A percentile compares a stretch with the other conserved stretches of the same genome.
Evolutionary conservation across 2,113 vertebrate genomes (phyloP).

Genomic region (Leucosticte australis): DNA sequence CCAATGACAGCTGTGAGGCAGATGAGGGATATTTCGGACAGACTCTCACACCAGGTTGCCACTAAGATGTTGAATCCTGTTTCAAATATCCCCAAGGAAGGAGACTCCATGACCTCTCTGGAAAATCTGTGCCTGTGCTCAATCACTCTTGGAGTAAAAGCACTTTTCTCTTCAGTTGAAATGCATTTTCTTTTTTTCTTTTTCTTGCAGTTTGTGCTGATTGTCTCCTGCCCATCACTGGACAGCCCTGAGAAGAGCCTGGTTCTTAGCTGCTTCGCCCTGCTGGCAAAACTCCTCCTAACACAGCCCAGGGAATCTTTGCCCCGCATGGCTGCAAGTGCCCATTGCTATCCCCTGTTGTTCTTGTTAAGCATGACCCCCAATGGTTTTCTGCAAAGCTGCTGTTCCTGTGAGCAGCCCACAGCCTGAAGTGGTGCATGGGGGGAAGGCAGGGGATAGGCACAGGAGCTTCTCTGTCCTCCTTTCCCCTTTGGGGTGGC

Average conservation of each 20-base stretch:
- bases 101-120: not conserved
- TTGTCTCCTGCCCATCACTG: not conserved
- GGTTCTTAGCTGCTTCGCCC: not conserved
- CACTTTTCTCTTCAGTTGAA: not conserved
- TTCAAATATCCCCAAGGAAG: not conserved
- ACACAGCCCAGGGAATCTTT: not conserved
- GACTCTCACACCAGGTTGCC: not conserved
- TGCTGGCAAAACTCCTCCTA: not conserved
- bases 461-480: not conserved
- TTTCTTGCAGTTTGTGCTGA: not conserved
- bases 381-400: not conserved
- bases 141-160: not conserved
- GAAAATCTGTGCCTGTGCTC: not conserved
- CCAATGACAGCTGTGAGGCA: no score
- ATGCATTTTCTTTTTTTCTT: not conserved
- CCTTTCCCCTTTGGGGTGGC: not conserved
- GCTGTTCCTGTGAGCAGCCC: not conserved
- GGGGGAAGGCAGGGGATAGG: no score
- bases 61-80: not conserved
- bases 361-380: not conserved
- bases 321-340: no score
- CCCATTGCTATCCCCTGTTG: not conserved
- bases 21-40: no score
- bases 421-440: not conserved
- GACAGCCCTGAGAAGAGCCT: not conserved